phyloP scores from a whole-genome alignment of 35 echinoderm and acorn worm species.

The Ophioderma brevispina region DNA sequence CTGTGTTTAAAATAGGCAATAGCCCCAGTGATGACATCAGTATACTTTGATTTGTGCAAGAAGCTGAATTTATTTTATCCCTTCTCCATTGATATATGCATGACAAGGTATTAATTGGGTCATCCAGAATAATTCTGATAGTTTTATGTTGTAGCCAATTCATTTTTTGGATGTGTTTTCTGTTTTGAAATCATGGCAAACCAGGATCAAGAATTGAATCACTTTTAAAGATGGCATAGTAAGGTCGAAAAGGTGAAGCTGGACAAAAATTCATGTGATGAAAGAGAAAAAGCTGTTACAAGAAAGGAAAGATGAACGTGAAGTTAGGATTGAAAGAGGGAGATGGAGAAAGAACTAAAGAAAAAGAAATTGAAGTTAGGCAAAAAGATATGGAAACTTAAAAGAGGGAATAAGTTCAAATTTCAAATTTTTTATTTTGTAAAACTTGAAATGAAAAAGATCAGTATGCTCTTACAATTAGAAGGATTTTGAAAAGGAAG shows the following conservation, averaged over 20 bases:
- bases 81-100: too few species aligned
- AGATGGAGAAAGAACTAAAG: background rate
- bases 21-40: too few species aligned
- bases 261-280: background rate
- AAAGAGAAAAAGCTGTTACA: background rate
- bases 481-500: background rate
- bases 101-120: too few species aligned
- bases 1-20: too few species aligned
- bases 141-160: too few species aligned
- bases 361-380: background rate
- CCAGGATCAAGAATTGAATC: background rate
- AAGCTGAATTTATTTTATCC: too few species aligned
- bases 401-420: background rate
- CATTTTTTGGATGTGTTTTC: too few species aligned
- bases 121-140: too few species aligned
- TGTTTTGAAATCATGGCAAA: background rate
- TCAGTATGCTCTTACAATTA: background rate
- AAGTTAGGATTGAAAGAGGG: background rate
- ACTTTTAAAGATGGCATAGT: background rate
- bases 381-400: background rate
- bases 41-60: too few species aligned
- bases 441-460: background rate
- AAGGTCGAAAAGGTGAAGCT: background rate
- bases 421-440: background rate
- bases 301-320: background rate